Evolutionary conservation across 2,888 invertebrate genomes (phyloP), one percentile per base, ranked within the genome.

Genomic region (Tholera decimalis): DNA sequence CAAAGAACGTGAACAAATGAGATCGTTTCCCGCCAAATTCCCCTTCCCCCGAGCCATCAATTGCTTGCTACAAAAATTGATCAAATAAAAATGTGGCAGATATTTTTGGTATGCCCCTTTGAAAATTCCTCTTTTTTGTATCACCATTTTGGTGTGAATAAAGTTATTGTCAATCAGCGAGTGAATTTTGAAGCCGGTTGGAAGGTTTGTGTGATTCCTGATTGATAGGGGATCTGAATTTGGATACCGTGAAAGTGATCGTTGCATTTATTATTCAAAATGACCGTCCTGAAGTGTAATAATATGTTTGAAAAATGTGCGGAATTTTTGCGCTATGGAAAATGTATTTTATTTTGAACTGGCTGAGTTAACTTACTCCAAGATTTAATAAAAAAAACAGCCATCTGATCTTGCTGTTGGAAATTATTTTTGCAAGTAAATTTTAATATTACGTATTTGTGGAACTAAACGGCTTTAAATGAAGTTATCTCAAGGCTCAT

Each of bases 1-100:
- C 88, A 89, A 86, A 87, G 83, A 79, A 78, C 78, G 84, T 67
- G 84, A 84, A 86, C 83, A 88, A 89, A 91, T 87, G 89, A 89
- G 88, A 89, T 89, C 85, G 85, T 82, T 87, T 85, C 83, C 84
- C 84, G 61, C 82, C 75, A 80, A 84, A 83, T 81, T 78, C 79
- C 75, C 56, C 59, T 63, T 68, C 61, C 76, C 79, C 66, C 63
- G 65, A 79, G 66, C 82, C 84, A 87, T 88, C 86, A 87, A 88
- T 89, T 87, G 84, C 83, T 84, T 79, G 79, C 81, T 79, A 77
- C 85, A 86, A 87, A 80, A 90, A 89, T 88, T 90, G 88, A 90
- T 90, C 89, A 88, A 90, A 91, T 89, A 87, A 88, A 89, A 68
- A 69, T 68, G 82, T 63, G 73, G 69, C 58, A 39, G 50, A 85